Percentiles rank a stretch among this genome's conserved stretches.
phyloP scores from a whole-genome alignment of 2,113 vertebrate species.

The Paracyprichromis sp. region DNA sequence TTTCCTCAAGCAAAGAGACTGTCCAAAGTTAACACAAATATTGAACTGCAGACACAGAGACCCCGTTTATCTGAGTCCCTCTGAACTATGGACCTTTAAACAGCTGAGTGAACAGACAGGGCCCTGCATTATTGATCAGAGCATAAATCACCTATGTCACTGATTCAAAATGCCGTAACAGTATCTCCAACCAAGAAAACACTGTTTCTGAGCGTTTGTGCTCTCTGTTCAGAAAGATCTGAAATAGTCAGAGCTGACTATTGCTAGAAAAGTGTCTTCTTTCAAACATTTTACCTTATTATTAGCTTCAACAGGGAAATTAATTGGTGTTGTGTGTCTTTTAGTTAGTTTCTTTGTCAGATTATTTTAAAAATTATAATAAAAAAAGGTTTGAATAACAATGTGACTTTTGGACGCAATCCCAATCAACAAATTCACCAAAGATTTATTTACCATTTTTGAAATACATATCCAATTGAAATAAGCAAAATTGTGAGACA shows the following conservation, averaged over 20 bases:
- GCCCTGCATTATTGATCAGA: background rate
- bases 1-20: background rate
- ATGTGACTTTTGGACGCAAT: background rate
- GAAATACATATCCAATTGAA: background rate
- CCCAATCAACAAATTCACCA: background rate
- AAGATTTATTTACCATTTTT: background rate
- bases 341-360: background rate
- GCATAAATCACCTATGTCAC: background rate
- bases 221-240: background rate
- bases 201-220: background rate
- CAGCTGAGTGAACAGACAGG: background rate
- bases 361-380: background rate
- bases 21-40: constrained; percentile 16
- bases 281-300: background rate
- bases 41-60: background rate
- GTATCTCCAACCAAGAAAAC: background rate
- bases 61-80: background rate
- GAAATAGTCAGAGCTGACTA: background rate
- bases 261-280: background rate
- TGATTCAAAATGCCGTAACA: background rate
- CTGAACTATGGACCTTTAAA: background rate
- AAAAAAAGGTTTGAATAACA: background rate
- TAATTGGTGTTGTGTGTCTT: background rate
- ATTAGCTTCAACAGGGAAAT: background rate
- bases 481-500: background rate